phyloP scores from a whole-genome alignment of 1,140 invertebrate species.

The Paraescarpia echinospica region DNA sequence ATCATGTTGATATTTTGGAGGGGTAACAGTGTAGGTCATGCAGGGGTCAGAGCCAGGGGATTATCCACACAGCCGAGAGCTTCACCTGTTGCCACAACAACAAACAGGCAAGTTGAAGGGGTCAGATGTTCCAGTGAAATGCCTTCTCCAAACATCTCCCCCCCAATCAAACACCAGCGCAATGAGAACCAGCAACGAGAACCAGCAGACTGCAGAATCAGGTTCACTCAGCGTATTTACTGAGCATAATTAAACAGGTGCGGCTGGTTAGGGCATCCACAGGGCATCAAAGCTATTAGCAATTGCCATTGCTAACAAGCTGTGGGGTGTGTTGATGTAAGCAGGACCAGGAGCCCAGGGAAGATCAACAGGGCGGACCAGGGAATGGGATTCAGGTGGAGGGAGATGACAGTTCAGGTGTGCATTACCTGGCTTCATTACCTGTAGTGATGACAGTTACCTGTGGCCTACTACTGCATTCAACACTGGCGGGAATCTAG shows the following conservation, averaged over 20 bases:
- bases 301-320: neutral
- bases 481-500: no score
- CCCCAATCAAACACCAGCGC: neutral
- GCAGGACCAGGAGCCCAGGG: no score
- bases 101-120: slow-evolving; percentile 3
- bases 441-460: neutral
- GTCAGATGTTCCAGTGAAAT: neutral
- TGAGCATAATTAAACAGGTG: slow-evolving; percentile 1
- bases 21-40: neutral
- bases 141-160: neutral
- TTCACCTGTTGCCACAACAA: neutral
- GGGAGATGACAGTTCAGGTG: neutral
- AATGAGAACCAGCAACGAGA: neutral
- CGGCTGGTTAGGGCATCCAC: neutral
- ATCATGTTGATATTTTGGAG: neutral
- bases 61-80: neutral
- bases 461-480: neutral
- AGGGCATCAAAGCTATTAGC: neutral
- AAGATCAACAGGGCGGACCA: neutral
- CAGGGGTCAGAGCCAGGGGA: neutral
- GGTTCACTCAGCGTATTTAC: neutral
- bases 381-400: neutral
- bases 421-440: neutral
- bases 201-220: neutral
- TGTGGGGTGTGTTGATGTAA: neutral